Conservation (phyloP, 1,140 invertebrate genomes). For the Sminthurinus signatus region DNA sequence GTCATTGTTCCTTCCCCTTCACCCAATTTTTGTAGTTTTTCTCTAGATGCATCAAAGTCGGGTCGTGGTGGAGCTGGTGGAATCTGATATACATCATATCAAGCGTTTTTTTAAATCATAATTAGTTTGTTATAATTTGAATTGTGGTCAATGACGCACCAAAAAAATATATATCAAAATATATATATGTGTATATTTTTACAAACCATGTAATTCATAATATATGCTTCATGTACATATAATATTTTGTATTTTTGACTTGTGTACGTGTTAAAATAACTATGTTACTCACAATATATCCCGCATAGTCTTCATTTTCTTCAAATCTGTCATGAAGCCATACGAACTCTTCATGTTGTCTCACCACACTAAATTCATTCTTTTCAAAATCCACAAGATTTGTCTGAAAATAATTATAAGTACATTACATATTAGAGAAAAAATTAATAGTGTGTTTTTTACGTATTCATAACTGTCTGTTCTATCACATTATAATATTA, state of each 20-base stretch:
- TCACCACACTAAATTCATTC: constrained; percentile 88
- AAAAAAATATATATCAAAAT: too few relatives aligned
- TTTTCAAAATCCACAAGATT: constrained; percentile 85
- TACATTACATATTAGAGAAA: not conserved
- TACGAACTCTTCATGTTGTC: constrained; percentile 98
- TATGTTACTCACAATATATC: constrained; percentile 82
- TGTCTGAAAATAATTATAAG: constrained; percentile 56
- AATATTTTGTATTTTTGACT: too few relatives aligned
- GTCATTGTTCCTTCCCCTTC: constrained; percentile 99
- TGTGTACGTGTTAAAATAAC: too few relatives aligned
- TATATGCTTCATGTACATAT: too few relatives aligned
- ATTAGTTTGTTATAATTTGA: not conserved
- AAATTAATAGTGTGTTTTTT: too few relatives aligned
- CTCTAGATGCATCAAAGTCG: constrained; percentile 96
- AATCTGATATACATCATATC: constrained; percentile 60
- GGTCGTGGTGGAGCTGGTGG: constrained; percentile 95
- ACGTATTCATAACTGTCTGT: too few relatives aligned
- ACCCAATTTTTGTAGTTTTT: constrained; percentile 94
- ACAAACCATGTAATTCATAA: too few relatives aligned
- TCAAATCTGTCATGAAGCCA: constrained; percentile 98
- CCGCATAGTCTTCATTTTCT: constrained; percentile 96
- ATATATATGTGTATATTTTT: too few relatives aligned
- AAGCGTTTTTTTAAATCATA: not conserved
- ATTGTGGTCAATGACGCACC: not conserved
- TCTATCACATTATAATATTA: too few relatives aligned